Evolutionary conservation across 2,888 invertebrate genomes (phyloP).

Genomic region (Mythimna loreyi): DNA sequence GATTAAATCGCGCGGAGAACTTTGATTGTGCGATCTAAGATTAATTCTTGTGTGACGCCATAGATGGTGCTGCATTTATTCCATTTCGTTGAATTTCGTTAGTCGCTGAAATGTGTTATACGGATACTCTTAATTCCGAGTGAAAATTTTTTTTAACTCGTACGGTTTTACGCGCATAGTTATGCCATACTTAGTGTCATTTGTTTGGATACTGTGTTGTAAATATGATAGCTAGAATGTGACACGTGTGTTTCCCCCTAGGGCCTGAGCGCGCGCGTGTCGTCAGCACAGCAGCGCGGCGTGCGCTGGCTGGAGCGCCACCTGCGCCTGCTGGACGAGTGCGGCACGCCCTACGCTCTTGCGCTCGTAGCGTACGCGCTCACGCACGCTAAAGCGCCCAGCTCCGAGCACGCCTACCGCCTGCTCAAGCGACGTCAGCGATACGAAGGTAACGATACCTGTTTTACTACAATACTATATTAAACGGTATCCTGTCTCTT

Average conservation of each 20-base stretch:
- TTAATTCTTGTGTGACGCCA: too few relatives aligned
- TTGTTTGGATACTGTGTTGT: too few relatives aligned
- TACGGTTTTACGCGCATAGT: too few relatives aligned
- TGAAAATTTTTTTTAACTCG: too few relatives aligned
- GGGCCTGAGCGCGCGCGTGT: slow-evolving; percentile 94
- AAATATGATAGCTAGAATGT: too few relatives aligned
- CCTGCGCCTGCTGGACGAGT: slow-evolving; percentile 93
- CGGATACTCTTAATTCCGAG: too few relatives aligned
- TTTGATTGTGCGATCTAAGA: too few relatives aligned
- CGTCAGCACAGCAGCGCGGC: slow-evolving; percentile 94
- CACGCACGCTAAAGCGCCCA: slow-evolving; percentile 95
- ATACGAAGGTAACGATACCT: slow-evolving; percentile 89
- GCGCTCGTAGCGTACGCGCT: slow-evolving; percentile 97
- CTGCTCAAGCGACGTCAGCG: slow-evolving; percentile 93
- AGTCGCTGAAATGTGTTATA: too few relatives aligned
- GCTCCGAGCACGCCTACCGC: slow-evolving; percentile 95
- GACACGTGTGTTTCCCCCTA: not conserved
- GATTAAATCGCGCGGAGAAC: too few relatives aligned
- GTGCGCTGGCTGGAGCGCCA: slow-evolving; percentile 95
- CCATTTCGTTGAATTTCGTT: too few relatives aligned
- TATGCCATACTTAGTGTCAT: too few relatives aligned
- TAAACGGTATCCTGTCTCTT: not conserved
- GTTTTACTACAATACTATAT: not conserved
- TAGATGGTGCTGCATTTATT: too few relatives aligned
- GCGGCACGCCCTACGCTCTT: slow-evolving; percentile 95